A percentile compares a stretch with the other conserved stretches of the same genome.
Evolutionary conservation across 35 echinoderm and acorn worm genomes (phyloP).

Genomic region (Apostichopus californicus): DNA sequence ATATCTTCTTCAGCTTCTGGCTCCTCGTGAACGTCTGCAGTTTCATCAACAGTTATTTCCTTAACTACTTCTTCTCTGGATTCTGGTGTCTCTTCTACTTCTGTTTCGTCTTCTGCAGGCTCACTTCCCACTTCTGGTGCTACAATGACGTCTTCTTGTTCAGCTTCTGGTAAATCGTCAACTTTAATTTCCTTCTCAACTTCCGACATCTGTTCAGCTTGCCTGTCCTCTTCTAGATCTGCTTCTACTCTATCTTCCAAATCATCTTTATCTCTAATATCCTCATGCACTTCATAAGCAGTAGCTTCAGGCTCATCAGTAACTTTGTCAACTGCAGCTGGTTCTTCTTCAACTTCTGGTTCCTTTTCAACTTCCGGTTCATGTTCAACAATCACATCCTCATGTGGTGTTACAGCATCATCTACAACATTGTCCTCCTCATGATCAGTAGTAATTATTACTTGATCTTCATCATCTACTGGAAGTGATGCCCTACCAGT

Average conservation of each 20-base stretch:
- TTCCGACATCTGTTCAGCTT: too few species aligned
- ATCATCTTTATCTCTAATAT: not conserved
- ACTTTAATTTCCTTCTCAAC: too few species aligned
- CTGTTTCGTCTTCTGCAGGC: not conserved
- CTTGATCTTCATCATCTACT: slow-evolving; percentile 40
- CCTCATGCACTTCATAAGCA: not conserved
- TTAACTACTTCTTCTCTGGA: not conserved
- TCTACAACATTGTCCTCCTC: slow-evolving; percentile 17
- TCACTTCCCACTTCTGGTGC: not conserved
- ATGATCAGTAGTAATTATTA: slow-evolving; percentile 46
- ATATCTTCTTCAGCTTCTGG: not conserved
- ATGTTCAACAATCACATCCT: not conserved
- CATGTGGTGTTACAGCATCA: slow-evolving; percentile 3
- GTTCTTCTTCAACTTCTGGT: not conserved
- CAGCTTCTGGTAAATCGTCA: not conserved
- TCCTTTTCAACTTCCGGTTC: slow-evolving; percentile 25
- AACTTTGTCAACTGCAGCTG: not conserved
- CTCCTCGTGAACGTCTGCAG: not conserved
- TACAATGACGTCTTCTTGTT: slow-evolving; percentile 12
- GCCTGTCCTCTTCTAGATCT: too few species aligned
- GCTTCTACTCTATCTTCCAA: too few species aligned
- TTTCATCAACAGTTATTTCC: slow-evolving; percentile 17
- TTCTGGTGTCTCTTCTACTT: not conserved
- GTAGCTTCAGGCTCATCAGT: not conserved
- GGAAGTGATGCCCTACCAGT: slow-evolving; percentile 1